These are phyloP conservation scores for Discoglossus pictus DNA, from an alignment of 2,797 vertebrate genomes.

Conservation along the genomic window DNA sequence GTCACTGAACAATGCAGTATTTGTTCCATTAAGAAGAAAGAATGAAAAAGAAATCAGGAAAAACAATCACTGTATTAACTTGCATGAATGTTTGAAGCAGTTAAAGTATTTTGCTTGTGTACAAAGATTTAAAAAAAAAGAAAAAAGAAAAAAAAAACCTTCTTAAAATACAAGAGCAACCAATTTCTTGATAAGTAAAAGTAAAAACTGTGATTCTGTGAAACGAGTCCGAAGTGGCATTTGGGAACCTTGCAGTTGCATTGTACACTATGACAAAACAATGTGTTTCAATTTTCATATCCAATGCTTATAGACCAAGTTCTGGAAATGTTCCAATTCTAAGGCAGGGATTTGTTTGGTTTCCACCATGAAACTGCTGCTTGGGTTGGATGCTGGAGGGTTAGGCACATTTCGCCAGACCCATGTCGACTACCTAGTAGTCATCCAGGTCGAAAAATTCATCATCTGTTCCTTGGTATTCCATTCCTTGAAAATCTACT, in stretches of 20 bases:
- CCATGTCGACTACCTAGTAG: conserved; percentile 98
- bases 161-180: conserved; percentile 99
- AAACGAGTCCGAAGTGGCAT: conserved; percentile 80
- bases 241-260: conserved; percentile 81
- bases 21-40: conserved; percentile 66
- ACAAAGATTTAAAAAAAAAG: conserved; percentile 98
- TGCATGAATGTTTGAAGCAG: conserved; percentile 77
- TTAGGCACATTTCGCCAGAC: conserved; percentile 79
- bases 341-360: conserved; percentile 83
- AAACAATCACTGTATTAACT: conserved; percentile 70
- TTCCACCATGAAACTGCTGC: conserved; percentile 79
- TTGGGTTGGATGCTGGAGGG: conserved; percentile 85
- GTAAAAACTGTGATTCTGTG: conserved; percentile 83
- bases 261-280: conserved; percentile 79
- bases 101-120: conserved; percentile 81
- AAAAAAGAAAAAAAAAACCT: conserved; percentile 89
- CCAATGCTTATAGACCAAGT: conserved; percentile 76
- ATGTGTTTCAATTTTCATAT: conserved; percentile 73
- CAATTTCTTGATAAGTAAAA: conserved; percentile 92
- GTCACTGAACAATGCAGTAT: conserved; percentile 73
- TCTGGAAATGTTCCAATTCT: conserved; percentile 81
- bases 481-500: conserved; percentile 99
- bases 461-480: conserved; percentile 97
- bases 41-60: conserved; percentile 70
- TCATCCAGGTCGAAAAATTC: conserved; percentile 99